phyloP scores from a whole-genome alignment of 2,888 invertebrate genomes.

The Lutraria lutraria region DNA sequence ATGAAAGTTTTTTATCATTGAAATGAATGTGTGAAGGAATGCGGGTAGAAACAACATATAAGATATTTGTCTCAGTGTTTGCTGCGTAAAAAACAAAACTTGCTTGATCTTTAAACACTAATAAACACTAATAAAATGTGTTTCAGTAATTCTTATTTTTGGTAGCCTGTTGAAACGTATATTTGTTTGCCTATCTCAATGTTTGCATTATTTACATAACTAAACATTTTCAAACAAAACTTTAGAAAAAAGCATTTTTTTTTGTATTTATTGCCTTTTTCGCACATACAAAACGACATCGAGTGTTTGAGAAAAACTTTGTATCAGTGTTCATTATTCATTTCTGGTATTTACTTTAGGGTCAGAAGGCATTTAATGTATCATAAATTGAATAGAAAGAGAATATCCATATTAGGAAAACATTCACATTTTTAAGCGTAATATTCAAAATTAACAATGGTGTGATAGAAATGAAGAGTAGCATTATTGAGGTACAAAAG shows the following conservation, averaged over 20 bases:
- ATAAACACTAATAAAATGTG: slow-evolving; percentile 3
- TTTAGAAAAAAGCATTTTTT: background rate
- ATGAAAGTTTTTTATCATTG: too few relatives aligned
- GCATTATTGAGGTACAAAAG: background rate
- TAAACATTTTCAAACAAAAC: background rate
- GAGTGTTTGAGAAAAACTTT: slow-evolving; percentile 6
- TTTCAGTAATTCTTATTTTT: slow-evolving; percentile 2
- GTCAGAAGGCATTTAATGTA: slow-evolving; percentile 22
- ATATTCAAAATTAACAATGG: slow-evolving; percentile 11
- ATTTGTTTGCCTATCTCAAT: background rate
- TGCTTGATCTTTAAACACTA: background rate
- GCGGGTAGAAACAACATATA: background rate
- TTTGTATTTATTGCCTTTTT: slow-evolving; percentile 15
- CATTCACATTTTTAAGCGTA: background rate
- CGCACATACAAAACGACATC: background rate
- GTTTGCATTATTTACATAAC: background rate
- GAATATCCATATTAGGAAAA: slow-evolving; percentile 22
- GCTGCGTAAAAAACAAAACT: background rate
- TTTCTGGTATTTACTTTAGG: slow-evolving; percentile 34
- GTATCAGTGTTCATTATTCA: slow-evolving; percentile 29
- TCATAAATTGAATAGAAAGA: slow-evolving; percentile 29
- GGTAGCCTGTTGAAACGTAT: background rate
- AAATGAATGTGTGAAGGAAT: background rate
- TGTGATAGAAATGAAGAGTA: slow-evolving; percentile 23
- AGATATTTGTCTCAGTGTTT: background rate